Base-by-base conservation (phyloP, 2,888 invertebrate species). In the Drosophila mimica region DNA sequence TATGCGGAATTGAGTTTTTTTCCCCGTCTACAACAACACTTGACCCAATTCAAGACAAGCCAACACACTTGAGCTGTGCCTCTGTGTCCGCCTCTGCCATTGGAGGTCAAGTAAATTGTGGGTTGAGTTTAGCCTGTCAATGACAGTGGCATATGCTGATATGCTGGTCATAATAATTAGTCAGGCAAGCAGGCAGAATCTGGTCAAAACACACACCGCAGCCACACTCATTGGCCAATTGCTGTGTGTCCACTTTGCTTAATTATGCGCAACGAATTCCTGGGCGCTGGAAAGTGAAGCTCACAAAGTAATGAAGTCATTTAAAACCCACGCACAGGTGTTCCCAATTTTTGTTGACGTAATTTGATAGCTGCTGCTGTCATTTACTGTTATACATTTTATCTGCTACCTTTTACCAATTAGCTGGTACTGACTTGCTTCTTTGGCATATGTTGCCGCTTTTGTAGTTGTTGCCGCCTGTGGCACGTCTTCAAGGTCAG, bases 311-410 rank as follows among this genome's bases (percentile, higher is more conserved):
- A 49, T 84, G 70, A 85, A 88, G 88, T 84, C 80, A 84, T 78
- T 84, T 61, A 71, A 88, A 76, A 87, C 74, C 73, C 72, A 70
- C 61, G 81, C 78, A 87, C 89, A 89, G 83, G 67, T 88, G 81
- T 65, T 66, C 58, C 54, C 67, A 66, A 62, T 67, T 70, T 54
- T 53, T 83, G 84, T 88, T 84, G 86, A 84, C 83, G 84, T 84
- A 84, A 84, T 70, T 85, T 73, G 76, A 84, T 78, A 71, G 69
- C 72, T 51, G 48, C 63, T 62, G 56, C 17, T 62, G 59, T 36
- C 64, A 65, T 79, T 74, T 79, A 79, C 79, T 67, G 77, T 78
- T 78, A 56, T 56, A 30, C 17, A 11, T 17, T n/a, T 56, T 40
- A 25, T 7, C 34, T 34, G 34, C 17, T 34, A 70, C 34, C 25